phyloP scores from a whole-genome alignment of 2,888 invertebrate genomes.

The Kryphioiulus occultus region DNA sequence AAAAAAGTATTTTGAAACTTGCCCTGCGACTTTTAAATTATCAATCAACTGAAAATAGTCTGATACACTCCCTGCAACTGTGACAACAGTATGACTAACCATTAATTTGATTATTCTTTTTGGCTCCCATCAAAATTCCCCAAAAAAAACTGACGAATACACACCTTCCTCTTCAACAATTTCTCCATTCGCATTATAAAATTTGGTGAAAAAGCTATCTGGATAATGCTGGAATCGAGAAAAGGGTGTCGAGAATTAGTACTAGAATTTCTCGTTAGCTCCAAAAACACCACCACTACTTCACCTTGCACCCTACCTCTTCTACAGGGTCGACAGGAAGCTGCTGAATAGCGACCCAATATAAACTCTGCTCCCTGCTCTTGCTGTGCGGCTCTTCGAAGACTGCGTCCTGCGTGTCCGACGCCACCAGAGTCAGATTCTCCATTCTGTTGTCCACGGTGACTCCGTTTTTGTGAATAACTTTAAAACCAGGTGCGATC shows the following conservation, averaged over 20 bases:
- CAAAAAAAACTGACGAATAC: not conserved
- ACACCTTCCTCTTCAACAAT: constrained; percentile 61
- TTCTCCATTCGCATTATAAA: constrained; percentile 63
- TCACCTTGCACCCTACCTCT: constrained; percentile 56
- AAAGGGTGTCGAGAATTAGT: not conserved
- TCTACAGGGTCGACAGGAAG: constrained; percentile 63
- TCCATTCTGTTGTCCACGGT: constrained; percentile 67
- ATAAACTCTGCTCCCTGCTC: constrained; percentile 63
- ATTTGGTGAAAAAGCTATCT: constrained; percentile 60
- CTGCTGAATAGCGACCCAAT: constrained; percentile 66
- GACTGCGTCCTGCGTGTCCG: constrained; percentile 49
- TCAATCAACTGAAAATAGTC: no score
- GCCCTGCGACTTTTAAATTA: no score
- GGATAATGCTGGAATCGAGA: constrained; percentile 60
- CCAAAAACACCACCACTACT: not conserved
- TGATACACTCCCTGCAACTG: no score
- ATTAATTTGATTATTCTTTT: no score
- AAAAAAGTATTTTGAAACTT: no score
- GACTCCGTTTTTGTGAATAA: constrained; percentile 65
- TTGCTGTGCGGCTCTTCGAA: constrained; percentile 59
- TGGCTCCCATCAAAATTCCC: no score
- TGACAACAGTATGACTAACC: no score
- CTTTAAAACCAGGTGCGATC: constrained; percentile 65
- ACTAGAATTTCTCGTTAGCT: not conserved
- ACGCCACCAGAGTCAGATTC: constrained; percentile 62